Evolutionary conservation across 2,888 invertebrate species (phyloP), one percentile per base, ranked within the genome.

Genomic region (Synergus gifuensis): DNA sequence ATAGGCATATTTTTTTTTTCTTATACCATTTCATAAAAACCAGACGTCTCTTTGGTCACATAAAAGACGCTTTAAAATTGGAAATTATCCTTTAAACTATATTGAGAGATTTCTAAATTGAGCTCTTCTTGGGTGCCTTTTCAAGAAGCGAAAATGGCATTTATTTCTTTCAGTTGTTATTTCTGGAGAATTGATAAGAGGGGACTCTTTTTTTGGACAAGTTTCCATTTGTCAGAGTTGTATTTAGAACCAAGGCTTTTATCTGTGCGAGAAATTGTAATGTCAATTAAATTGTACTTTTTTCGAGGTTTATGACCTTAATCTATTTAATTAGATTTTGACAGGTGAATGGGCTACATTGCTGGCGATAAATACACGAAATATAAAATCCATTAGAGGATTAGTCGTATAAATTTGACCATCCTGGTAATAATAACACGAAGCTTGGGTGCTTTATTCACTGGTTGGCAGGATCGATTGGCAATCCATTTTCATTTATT

Each of bases 1-100:
- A 87, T 85, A 81, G 80, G 67, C 54, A 76, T 76, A 79, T 76
- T 81, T 82, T 81, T 83, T 82, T 79, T 78, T 80, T 46, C 46
- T 46, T 22, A 60, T 76, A 78, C 54, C 66, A 76, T 69, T 69
- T 54, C 11, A 14, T 60, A 22, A 60, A 60, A 11, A 54, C 54
- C n/a, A 49, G 67, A 73, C 36, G 28, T 49, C n/a, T 73, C n/a
- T 73, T 36, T n/a, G 12, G 8, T 36, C n/a, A 16, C 49, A 73
- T 0, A 28, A 28, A 28, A 28, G 73, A 36, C n/a, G 9, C n/a
- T 36, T 54, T 73, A 36, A 73, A 73, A 54, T 73, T 73, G 49
- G 16, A 49, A 54, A 73, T 54, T 46, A 73, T 54, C 9, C n/a
- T 73, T 16, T 28, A 54, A 12, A 28, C 28, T 49, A 73, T 18